Percentiles rank a stretch among this genome's conserved stretches.
These are phyloP conservation scores for Agelastica alni DNA, from an alignment of 2,888 invertebrate genomes.

Conservation along the genomic window DNA sequence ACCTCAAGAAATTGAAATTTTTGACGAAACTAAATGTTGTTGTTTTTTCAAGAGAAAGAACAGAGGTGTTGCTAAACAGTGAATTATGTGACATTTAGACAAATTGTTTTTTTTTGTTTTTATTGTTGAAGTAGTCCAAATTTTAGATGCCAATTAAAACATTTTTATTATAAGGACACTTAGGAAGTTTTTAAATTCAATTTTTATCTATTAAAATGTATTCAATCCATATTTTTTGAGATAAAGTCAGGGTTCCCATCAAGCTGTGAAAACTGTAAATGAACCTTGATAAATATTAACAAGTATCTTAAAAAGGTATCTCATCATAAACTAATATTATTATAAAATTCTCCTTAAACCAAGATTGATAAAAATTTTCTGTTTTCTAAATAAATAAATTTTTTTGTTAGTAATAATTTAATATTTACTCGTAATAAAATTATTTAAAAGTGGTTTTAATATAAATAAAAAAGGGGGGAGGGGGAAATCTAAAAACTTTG, in stretches of 20 bases:
- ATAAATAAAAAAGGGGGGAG: too few relatives aligned
- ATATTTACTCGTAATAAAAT: too few relatives aligned
- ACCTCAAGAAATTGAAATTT: constrained; percentile 89
- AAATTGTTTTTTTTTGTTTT: constrained; percentile 15
- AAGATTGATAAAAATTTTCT: constrained; percentile 6
- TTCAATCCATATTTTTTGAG: constrained; percentile 17
- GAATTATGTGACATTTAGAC: constrained; percentile 29
- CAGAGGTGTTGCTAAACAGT: constrained; percentile 64
- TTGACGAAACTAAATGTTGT: constrained; percentile 97
- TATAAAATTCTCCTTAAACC: not conserved
- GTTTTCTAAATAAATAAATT: too few relatives aligned
- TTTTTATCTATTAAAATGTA: constrained; percentile 21
- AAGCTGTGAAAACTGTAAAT: constrained; percentile 16
- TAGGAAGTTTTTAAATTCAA: constrained; percentile 14
- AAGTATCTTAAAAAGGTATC: constrained; percentile 9
- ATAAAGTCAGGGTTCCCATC: constrained; percentile 30
- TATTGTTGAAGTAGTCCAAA: constrained; percentile 26
- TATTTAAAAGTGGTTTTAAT: too few relatives aligned
- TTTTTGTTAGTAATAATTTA: too few relatives aligned
- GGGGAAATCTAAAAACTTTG: too few relatives aligned
- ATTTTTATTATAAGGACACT: constrained; percentile 15
- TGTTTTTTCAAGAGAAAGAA: constrained; percentile 99
- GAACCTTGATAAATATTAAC: constrained; percentile 10
- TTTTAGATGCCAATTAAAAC: constrained; percentile 18
- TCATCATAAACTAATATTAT: not conserved